Base-by-base conservation (phyloP, 2,113 vertebrate genomes). In the Orcinus orca region DNA sequence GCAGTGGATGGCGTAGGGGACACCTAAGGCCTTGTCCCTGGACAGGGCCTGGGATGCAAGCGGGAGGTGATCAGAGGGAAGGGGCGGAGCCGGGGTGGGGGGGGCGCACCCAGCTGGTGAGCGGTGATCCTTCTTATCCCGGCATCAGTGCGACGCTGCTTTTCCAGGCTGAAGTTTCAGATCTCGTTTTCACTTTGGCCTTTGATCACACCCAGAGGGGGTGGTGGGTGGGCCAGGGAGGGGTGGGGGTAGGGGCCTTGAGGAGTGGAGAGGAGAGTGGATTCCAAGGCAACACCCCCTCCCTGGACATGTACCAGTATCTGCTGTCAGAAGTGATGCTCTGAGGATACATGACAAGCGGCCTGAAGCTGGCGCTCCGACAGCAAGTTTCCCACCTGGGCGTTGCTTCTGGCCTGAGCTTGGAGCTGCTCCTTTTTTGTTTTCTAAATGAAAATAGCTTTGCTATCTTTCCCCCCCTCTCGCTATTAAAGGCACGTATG, bases 131-230 rank as follows among this genome's bases (percentile, higher is more conserved):
- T 58, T 94, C 95, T 98, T 0, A 0, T 90, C 96, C 84, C n/a
- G 0, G 44, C 97, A 97, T 88, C 92, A 90, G n/a, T 12, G 1
- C 76, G 31, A 25, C 36, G 60, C 26, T 0, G 55, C 95, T 92
- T 88, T 47, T 82, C 93, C 86, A 96, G 97, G 95, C 96, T 98
- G 95, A 93, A 97, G 97, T 98, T 97, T 98, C 97, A 95, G 67
- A 73, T 97, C 98, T 95, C 93, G 0, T 92, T 97, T 98, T 95
- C 98, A 93, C 96, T 90, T 50, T 97, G 97, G 96, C 92, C 2
- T 97, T 84, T 89, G 82, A 76, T 87, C 92, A 60, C 55, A 91
- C 68, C 29, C 31, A 13, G 84, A 41, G 1, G 0, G 62, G 62
- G 50, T 81, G 55, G 68, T 41, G 17, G 90, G 62, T 77, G 60